Evolutionary conservation across 2,113 vertebrate genomes (phyloP).

Genomic region (Cinclus cinclus): DNA sequence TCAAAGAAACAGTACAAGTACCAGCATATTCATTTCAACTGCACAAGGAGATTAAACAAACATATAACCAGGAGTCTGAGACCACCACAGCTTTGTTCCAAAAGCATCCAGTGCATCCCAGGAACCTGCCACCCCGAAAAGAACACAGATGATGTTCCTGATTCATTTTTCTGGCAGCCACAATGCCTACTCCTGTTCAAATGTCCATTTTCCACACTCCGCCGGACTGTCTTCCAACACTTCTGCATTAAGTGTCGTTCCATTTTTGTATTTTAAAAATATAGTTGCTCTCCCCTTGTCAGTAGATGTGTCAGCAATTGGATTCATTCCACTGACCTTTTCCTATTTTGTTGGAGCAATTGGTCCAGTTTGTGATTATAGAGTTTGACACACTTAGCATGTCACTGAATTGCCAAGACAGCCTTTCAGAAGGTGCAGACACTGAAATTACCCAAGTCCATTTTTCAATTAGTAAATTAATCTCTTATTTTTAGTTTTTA

Average conservation of each 20-base stretch:
- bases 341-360: background rate
- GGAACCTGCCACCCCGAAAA: background rate
- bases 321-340: background rate
- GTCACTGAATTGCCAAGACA: background rate
- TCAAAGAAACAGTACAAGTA: background rate
- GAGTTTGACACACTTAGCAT: background rate
- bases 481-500: background rate
- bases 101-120: background rate
- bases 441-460: background rate
- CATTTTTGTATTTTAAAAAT: background rate
- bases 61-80: background rate
- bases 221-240: background rate
- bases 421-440: background rate
- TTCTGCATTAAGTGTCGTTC: background rate
- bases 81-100: background rate
- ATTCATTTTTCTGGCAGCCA: background rate
- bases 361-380: background rate
- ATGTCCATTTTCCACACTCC: background rate
- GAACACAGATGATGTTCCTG: fast-evolving
- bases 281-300: background rate
- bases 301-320: background rate
- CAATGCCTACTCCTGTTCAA: background rate
- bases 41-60: background rate
- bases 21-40: background rate
- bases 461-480: background rate